These are phyloP conservation scores for Amaurobius ferox DNA, from an alignment of 2,888 invertebrate species.

Conservation along the genomic window DNA sequence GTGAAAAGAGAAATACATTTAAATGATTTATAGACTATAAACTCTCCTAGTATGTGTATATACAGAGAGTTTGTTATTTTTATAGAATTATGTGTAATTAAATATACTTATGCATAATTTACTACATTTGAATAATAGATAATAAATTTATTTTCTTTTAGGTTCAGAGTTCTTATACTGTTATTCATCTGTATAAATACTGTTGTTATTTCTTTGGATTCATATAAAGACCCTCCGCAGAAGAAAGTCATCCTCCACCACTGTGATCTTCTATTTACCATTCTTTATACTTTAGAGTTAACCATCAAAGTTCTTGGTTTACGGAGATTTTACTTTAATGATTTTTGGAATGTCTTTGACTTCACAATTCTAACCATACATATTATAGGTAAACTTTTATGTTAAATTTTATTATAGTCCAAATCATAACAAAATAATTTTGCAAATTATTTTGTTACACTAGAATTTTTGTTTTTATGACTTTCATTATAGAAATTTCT, in stretches of 20 bases:
- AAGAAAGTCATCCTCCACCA: background rate
- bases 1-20: no score
- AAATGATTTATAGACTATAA: no score
- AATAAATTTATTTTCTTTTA: slow-evolving; percentile 22
- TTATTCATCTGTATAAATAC: slow-evolving; percentile 39
- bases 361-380: slow-evolving; percentile 20
- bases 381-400: slow-evolving; percentile 17
- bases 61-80: no score
- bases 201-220: slow-evolving; percentile 29
- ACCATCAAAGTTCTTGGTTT: slow-evolving; percentile 51
- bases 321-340: slow-evolving; percentile 39
- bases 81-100: no score
- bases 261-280: slow-evolving; percentile 9
- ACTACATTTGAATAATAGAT: no score
- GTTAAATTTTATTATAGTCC: no score
- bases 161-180: slow-evolving; percentile 40
- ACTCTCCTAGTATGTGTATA: no score
- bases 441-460: no score
- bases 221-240: background rate
- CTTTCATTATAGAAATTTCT: no score
- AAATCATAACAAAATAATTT: no score
- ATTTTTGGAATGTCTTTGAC: slow-evolving; percentile 50
- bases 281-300: slow-evolving; percentile 29
- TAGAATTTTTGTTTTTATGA: no score
- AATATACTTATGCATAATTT: no score